Conservation (phyloP, 2,888 invertebrate genomes). For the Agrochola lychnidis region DNA sequence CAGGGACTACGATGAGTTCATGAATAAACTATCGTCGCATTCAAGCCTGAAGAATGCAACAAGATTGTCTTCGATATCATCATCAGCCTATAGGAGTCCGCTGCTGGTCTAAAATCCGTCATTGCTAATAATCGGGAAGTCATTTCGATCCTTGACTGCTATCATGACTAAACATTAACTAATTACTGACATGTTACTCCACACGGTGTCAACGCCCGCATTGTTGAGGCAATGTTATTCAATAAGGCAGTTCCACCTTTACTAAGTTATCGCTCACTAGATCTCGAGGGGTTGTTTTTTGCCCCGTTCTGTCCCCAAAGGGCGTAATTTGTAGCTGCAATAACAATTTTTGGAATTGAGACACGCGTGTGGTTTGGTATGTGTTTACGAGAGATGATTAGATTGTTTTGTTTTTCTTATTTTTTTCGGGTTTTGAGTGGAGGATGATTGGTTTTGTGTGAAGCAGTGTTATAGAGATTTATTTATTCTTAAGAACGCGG, state of each 20-base stretch:
- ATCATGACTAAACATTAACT: neutral
- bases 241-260: constrained; percentile 65
- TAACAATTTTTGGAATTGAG: constrained; percentile 66
- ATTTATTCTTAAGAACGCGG: neutral
- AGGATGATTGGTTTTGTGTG: neutral
- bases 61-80: neutral
- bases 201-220: constrained; percentile 62
- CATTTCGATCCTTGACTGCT: neutral
- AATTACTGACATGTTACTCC: constrained; percentile 19
- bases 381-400: constrained; percentile 34
- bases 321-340: constrained; percentile 67
- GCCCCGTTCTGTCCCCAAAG: constrained; percentile 57
- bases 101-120: neutral
- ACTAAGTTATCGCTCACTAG: constrained; percentile 68
- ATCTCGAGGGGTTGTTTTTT: constrained; percentile 73
- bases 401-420: constrained; percentile 19
- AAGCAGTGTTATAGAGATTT: neutral
- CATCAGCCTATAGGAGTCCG: neutral
- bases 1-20: neutral
- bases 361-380: constrained; percentile 42
- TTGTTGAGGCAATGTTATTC: constrained; percentile 61
- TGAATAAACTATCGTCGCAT: neutral
- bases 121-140: neutral
- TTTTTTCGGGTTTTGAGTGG: neutral
- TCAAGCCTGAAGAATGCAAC: neutral